Evolutionary conservation across 2,113 vertebrate genomes (phyloP), one percentile per base, ranked within the genome.

Genomic region (Strix uralensis): DNA sequence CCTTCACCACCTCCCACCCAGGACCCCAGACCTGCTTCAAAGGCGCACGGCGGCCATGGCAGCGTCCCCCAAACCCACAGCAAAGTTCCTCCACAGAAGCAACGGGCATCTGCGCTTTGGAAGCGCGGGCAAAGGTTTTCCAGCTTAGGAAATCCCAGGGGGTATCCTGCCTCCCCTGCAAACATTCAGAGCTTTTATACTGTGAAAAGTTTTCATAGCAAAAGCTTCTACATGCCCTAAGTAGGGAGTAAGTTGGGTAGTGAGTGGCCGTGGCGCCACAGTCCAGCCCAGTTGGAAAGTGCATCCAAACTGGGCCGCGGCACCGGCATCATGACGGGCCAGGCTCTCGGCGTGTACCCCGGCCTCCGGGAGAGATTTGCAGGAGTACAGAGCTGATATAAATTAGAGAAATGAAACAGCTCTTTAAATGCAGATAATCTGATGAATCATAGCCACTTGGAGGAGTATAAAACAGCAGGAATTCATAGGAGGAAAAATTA

Each of bases 301-400:
- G 3, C 36, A 17, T 22, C 46, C 62, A 17, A 46, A 46, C 44
- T 46, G 44, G 44, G 44, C 40, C 8, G 0, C 9, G 3, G 23
- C 74, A 17, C 38, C 13, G 1, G 38, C 32, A 12, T 3, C 22
- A 0, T 5, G 3, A 19, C 2, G 6, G 38, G 29, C 13, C 0
- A 0, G 46, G 47, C 6, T 79, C 5, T 30, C 2, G 1, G 42
- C 2, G 0, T 4, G 6, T 13, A 13, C 22, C 40, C 1, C 3
- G 11, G 17, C 55, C 36, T 14, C 20, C 0, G 10, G 59, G 47
- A 57, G 30, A 29, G 71, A 11, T 70, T 52, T n/a, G 4, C n/a
- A 77, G 36, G 16, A 13, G n/a, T 40, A n/a, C 63, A 70, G 88
- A 78, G 85, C 73, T 18, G 3, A 25, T 30, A 78, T 59, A 81